Evolutionary conservation across 2,888 invertebrate genomes (phyloP).

Genomic region (Hydrotaea diabolus): DNA sequence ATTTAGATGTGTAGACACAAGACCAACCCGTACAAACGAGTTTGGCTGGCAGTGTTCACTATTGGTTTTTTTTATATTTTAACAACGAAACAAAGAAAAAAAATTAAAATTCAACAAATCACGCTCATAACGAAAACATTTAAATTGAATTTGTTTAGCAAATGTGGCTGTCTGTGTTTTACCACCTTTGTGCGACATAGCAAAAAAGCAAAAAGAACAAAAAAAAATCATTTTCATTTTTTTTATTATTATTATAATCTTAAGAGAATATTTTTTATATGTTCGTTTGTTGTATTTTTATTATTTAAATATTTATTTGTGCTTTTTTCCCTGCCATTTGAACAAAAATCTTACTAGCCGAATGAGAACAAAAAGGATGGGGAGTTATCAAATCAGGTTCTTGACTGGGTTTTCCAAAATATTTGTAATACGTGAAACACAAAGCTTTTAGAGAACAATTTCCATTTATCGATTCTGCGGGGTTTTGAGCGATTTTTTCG

Average conservation of each 20-base stretch:
- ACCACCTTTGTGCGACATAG: conserved; percentile 48
- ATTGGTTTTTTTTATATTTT: too few species aligned
- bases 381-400: too few species aligned
- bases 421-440: too few species aligned
- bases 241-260: conserved; percentile 42
- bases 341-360: conserved; percentile 10
- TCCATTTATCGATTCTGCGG: too few species aligned
- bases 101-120: not conserved
- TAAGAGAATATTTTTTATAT: conserved; percentile 46
- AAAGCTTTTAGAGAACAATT: too few species aligned
- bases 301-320: conserved; percentile 63
- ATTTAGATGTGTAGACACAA: conserved; percentile 70
- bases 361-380: not conserved
- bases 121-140: conserved; percentile 30
- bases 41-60: conserved; percentile 9
- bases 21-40: conserved; percentile 3
- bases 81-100: conserved; percentile 7
- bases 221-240: conserved; percentile 50
- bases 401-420: too few species aligned
- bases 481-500: too few species aligned
- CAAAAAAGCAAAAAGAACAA: conserved; percentile 59
- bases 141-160: conserved; percentile 27
- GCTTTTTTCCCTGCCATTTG: conserved; percentile 32
- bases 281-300: conserved; percentile 29
- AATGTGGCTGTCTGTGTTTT: conserved; percentile 13